Evolutionary conservation across 1,140 invertebrate species (phyloP), one percentile per base, ranked within the genome.

Genomic region (Drosophila willistoni): DNA sequence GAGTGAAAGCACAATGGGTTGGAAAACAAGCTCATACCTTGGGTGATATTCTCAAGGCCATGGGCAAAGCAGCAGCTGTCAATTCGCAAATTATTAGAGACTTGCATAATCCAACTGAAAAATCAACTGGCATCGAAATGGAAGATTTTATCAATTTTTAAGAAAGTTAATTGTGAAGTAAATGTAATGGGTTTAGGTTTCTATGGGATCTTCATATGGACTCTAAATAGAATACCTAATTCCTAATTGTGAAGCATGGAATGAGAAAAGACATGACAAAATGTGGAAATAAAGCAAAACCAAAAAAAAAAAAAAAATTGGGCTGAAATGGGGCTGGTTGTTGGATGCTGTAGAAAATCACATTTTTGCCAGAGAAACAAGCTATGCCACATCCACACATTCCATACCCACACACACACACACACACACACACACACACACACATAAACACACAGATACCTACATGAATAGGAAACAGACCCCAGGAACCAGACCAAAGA

Each of bases 401-500:
- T 42, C 9, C 61, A 71, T 42, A 47, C 51, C 42, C 33, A 68
- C 56, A 47, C 22, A 70, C 61, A 14, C 39, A 13, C 51, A 68
- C 51, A 51, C 61, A 54, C 36, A 72, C 61, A 57, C 33, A 65
- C 62, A 77, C 73, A 57, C 62, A 22, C 51, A 68, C 51, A 51
- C 61, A 54, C 41, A 72, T 57, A 74, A 70, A 64, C 51, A 19
- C 55, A 13, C 51, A 71, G 39, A 51, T 44, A 51, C 51, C 65
- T 62, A 63, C 51, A 73, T 54, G 42, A 36, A 75, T 33, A 36
- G 63, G 34, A 17, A 2, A 57, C 63, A 72, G 73, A 79, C 55
- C 69, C 60, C 62, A 39, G 59, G 72, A 55, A 77, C 66, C 64
- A 78, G 73, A 89, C 72, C 70, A 74, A 63, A 79, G 73, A 79